phyloP scores from a whole-genome alignment of 2,888 invertebrate genomes.

The Hemithea aestivaria region DNA sequence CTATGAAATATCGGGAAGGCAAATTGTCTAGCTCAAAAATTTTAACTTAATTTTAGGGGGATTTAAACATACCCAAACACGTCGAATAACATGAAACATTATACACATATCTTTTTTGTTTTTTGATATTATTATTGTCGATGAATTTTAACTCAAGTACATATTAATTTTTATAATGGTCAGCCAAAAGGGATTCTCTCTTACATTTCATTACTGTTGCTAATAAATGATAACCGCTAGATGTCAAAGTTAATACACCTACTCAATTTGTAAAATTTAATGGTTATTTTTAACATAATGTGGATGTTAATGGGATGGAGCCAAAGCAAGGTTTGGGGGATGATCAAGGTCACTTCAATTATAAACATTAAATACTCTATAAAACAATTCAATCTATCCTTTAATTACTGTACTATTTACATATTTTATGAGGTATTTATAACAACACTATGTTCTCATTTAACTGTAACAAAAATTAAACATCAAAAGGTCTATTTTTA shows the following conservation, averaged over 20 bases:
- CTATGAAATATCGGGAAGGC: conserved; percentile 52
- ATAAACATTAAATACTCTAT: conserved; percentile 67
- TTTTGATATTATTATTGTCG: not conserved
- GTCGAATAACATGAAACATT: too few relatives aligned
- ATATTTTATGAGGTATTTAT: conserved; percentile 56
- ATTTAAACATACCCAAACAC: too few relatives aligned
- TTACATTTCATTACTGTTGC: too few relatives aligned
- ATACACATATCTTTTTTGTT: not conserved
- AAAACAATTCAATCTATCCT: conserved; percentile 51
- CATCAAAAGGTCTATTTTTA: conserved; percentile 51
- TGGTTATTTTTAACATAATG: conserved; percentile 26
- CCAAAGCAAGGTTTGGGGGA: conserved; percentile 68
- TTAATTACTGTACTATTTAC: conserved; percentile 46
- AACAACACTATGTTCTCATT: conserved; percentile 43
- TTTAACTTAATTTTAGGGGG: conserved; percentile 14
- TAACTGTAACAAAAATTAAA: conserved; percentile 31
- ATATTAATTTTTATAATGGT: too few relatives aligned
- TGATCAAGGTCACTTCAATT: conserved; percentile 77
- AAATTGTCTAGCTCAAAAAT: conserved; percentile 58
- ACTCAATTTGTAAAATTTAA: too few relatives aligned
- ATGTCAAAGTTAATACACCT: too few relatives aligned
- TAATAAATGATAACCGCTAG: too few relatives aligned
- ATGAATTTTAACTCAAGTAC: not conserved
- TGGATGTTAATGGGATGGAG: conserved; percentile 53
- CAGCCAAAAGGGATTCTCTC: too few relatives aligned